Base-by-base conservation (phyloP, 2,888 invertebrate genomes). In the Dryobotodes eremita region DNA sequence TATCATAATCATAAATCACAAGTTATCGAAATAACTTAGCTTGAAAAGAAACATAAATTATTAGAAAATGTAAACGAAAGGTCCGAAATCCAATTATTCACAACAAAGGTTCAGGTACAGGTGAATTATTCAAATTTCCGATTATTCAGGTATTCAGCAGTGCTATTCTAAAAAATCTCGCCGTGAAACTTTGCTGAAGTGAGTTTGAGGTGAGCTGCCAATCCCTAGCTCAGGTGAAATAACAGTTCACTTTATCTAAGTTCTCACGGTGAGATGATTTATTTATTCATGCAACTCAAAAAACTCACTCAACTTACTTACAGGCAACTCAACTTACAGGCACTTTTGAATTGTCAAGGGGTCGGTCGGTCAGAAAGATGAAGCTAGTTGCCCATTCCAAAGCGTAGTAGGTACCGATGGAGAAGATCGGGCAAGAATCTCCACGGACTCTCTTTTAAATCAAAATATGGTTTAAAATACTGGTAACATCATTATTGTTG, bases 71-170 rank as follows among this genome's bases (percentile, higher is more conserved):
- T 82, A 73, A 84, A 84, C 65, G n/a, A 53, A 71, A 74, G 61
- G 75, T 76, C 64, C 53, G 15, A 85, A 78, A 74, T 86, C 71
- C 86, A 85, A 84, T 84, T 86, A 85, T 79, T 79, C 66, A 79
- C 79, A 79, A 83, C 83, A 83, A 79, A 84, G 83, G 70, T 73
- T 31, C 46, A 65, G 59, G 68, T 59, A 61, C 23, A 73, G 61
- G 85, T 55, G 50, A 76, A 79, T 84, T 85, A 83, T 84, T 84
- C 66, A 79, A 84, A 84, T 84, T 82, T 82, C 75, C 83, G 83
- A 84, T 76, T 79, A 83, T 76, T 80, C 36, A n/a, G 15, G 23
- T 57, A 71, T 73, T 74, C 77, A 74, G 42, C n/a, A 42, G 42
- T 0, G 59, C 3, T 70, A 70, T 70, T 70, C 70, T 70, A 11